Conservation (phyloP, 2,888 invertebrate species). For the Tetrapedia diversipes region DNA sequence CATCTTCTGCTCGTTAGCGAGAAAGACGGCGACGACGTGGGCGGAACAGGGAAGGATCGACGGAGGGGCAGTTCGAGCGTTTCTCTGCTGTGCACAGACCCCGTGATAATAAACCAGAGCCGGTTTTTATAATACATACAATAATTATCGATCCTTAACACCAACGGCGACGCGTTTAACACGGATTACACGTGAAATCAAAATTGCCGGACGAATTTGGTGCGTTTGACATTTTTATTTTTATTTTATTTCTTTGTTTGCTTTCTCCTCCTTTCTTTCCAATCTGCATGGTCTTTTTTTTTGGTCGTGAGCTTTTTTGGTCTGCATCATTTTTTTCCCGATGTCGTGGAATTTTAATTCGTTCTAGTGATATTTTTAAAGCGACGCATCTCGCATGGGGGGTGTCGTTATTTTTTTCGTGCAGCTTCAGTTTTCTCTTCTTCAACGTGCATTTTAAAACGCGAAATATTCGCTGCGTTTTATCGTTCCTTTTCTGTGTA, state of each 20-base stretch:
- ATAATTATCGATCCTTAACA: no score
- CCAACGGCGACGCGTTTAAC: conserved; percentile 25
- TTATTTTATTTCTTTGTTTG: not conserved
- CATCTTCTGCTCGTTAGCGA: conserved; percentile 46
- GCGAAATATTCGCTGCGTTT: not conserved
- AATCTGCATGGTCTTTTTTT: no score
- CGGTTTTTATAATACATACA: no score
- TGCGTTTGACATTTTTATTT: not conserved
- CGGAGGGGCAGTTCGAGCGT: conserved; percentile 40
- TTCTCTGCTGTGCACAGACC: no score
- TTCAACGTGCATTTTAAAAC: not conserved
- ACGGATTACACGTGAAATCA: conserved; percentile 27
- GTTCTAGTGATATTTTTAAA: not conserved
- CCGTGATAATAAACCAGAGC: no score
- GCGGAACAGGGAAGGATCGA: not conserved
- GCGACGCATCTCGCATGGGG: not conserved
- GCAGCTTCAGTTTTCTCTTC: not conserved
- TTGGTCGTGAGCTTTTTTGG: no score
- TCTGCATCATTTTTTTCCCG: not conserved
- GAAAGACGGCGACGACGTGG: not conserved
- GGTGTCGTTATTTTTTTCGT: not conserved
- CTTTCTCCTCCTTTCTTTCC: not conserved
- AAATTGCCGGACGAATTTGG: conserved; percentile 1
- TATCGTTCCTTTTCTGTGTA: not conserved
- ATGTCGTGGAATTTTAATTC: not conserved